Evolutionary conservation across 2,888 invertebrate species (phyloP).

Genomic region (Hemithea aestivaria): DNA sequence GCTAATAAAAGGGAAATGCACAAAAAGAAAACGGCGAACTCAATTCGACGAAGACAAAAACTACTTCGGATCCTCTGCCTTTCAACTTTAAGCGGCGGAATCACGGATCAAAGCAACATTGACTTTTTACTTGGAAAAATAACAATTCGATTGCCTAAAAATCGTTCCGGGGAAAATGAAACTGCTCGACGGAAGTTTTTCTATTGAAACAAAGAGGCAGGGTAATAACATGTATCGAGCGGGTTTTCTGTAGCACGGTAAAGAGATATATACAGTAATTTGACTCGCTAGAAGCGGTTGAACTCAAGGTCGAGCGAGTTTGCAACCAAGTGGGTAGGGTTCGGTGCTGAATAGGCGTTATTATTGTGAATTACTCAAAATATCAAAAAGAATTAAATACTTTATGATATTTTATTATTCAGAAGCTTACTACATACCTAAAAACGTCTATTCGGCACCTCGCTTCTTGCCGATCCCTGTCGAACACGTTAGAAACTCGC

Average conservation of each 20-base stretch:
- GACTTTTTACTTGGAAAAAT: conserved; percentile 19
- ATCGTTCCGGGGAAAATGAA: conserved; percentile 20
- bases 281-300: no score
- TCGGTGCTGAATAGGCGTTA: no score
- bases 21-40: conserved; percentile 13
- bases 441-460: no score
- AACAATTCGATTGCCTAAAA: conserved; percentile 24
- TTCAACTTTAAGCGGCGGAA: conserved; percentile 12
- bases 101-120: conserved; percentile 16
- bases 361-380: no score
- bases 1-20: conserved; percentile 12
- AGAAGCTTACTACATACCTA: no score
- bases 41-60: conserved; percentile 16
- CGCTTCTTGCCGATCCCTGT: no score
- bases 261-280: no score
- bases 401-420: no score
- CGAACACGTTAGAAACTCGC: no score
- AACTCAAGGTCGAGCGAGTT: no score
- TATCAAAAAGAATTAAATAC: no score
- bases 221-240: conserved; percentile 14
- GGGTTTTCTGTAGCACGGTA: conserved; percentile 10
- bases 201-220: conserved; percentile 20
- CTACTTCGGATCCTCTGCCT: conserved; percentile 9
- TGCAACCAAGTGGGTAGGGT: no score
- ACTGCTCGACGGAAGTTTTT: conserved; percentile 21